Evolutionary conservation across 2,113 vertebrate genomes (phyloP).

Genomic region (Gymnorhina tibicen): DNA sequence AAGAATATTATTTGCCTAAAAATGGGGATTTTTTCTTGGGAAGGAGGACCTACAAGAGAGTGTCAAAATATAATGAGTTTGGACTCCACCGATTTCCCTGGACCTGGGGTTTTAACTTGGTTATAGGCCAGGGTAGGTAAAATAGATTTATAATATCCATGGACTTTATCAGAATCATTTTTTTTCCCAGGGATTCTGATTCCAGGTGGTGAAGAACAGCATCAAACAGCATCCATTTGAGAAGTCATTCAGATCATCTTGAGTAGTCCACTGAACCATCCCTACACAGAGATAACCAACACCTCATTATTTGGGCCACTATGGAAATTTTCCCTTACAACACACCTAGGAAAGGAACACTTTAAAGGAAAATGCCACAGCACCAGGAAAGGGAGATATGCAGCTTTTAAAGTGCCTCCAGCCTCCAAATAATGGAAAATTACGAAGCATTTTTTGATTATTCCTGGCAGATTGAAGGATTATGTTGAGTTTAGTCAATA

Average conservation of each 20-base stretch:
- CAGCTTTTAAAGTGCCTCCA: background rate
- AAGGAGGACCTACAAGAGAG: background rate
- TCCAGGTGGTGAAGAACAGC: background rate
- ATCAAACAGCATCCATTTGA: background rate
- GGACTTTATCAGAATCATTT: background rate
- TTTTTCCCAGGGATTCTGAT: background rate
- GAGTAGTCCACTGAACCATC: background rate
- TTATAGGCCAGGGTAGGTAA: background rate
- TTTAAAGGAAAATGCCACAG: background rate
- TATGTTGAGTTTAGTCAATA: background rate
- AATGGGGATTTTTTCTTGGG: rapidly evolving
- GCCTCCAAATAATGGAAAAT: background rate
- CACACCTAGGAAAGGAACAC: background rate
- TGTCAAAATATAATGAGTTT: background rate
- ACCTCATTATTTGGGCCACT: background rate
- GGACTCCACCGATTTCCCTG: background rate
- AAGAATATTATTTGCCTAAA: background rate
- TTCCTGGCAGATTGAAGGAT: background rate
- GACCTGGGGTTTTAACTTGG: background rate
- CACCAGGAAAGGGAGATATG: background rate
- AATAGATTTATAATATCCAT: background rate
- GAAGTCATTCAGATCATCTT: background rate
- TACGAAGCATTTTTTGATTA: background rate
- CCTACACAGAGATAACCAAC: background rate
- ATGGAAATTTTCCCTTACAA: background rate